Evolutionary conservation across 2,797 vertebrate genomes (phyloP), one percentile per base, ranked within the genome.

Genomic region (Sebastes variabilis): DNA sequence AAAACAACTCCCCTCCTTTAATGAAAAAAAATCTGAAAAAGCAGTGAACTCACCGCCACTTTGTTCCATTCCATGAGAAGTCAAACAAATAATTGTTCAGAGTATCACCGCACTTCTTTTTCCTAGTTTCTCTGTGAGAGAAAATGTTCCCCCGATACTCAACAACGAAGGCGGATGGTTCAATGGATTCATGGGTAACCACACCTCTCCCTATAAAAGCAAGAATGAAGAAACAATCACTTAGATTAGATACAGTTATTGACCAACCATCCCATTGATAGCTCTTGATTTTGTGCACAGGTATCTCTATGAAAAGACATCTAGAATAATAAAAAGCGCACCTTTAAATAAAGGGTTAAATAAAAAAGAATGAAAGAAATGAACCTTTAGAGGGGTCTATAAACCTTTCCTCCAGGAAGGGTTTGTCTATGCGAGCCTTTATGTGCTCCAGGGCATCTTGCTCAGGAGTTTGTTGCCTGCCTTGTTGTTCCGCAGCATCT

Each of bases 391-490:
- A 3, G 2, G 72, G 11, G 34, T 86, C 64, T 2, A 87, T 88
- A 27, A 79, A 83, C 75, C 14, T 75, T 55, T 74, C 68, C 59
- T 84, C 46, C 46, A 90, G 72, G 70, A 84, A 87, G 4, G 25
- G 22, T 77, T 89, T 88, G 81, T 90, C 89, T 72, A 29, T 75
- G 22, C 42, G 0, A 9, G 78, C 36, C 0, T 61, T 77, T 2
- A 89, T 87, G 72, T 91, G 83, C 66, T 81, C 49, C 75, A 80
- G 25, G 8, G 88, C 88, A 9, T 91, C 90, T 70, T 79, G 42
- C 52, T 77, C 72, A 38, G 78, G 80, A 55, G 46, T 79, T 36
- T 22, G 34, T 2, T 36, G 49, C 2, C 22, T 8, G 1, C 6
- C 20, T 12, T n/a, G 24, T 10, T 62, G 36, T 5, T 77, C 61